Conservation (phyloP, 2,797 vertebrate species). For the Salmo trutta region DNA sequence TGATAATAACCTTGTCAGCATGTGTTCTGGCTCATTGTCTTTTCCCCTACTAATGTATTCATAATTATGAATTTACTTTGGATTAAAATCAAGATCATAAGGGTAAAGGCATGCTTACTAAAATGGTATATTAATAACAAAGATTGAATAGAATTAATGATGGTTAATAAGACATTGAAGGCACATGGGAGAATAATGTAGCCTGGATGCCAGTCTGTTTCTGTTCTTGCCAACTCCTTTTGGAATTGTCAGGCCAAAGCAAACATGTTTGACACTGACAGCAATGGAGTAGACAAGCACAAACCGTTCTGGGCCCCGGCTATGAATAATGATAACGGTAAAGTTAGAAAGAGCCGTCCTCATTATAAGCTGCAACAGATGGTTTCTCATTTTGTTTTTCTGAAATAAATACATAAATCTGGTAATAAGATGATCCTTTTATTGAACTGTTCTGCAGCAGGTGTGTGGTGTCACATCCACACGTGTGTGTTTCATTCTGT, state of each 20-base stretch:
- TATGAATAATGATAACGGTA: not conserved
- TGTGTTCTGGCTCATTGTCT: constrained; percentile 45
- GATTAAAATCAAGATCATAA: no score
- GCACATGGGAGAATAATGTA: not conserved
- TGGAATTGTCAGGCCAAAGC: not conserved
- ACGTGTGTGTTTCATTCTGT: not conserved
- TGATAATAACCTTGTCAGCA: constrained; percentile 42
- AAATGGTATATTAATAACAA: not conserved
- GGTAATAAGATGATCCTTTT: not conserved
- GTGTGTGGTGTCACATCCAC: not conserved
- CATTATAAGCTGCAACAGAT: no score
- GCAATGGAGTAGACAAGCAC: not conserved
- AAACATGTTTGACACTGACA: not conserved
- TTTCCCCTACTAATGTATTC: not conserved
- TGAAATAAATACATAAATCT: not conserved
- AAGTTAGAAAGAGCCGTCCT: not conserved
- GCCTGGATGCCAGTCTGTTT: not conserved
- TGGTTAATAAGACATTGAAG: not conserved
- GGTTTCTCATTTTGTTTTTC: not conserved
- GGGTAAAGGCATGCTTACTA: not conserved
- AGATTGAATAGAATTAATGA: constrained; percentile 39
- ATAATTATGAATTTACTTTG: no score
- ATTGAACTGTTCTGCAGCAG: not conserved
- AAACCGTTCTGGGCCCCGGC: not conserved
- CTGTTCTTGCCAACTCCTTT: not conserved